Conservation (phyloP, 2,888 invertebrate species). For the Tenthredo livida region DNA sequence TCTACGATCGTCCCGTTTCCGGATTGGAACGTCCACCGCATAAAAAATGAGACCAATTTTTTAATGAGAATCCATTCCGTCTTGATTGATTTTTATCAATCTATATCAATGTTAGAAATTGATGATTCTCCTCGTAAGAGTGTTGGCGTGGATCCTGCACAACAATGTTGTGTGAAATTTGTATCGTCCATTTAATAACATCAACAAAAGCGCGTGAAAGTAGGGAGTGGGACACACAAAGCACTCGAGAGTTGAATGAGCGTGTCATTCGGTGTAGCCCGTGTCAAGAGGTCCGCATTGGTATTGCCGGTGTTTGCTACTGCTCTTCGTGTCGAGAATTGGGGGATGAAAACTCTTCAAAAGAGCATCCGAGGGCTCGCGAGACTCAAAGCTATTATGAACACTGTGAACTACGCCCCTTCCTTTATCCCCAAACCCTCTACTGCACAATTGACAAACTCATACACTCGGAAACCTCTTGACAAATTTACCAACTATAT, state of each 20-base stretch:
- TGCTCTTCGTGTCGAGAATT: slow-evolving; percentile 7
- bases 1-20: background rate
- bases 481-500: slow-evolving; percentile 16
- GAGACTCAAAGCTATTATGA: slow-evolving; percentile 72
- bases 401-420: slow-evolving; percentile 61
- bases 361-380: slow-evolving; percentile 72
- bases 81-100: background rate
- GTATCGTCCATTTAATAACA: slow-evolving; percentile 17
- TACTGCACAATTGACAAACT: slow-evolving; percentile 12
- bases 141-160: background rate
- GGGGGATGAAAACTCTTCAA: slow-evolving; percentile 65
- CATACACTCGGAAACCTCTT: background rate
- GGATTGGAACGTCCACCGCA: background rate
- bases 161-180: background rate
- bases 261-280: slow-evolving; percentile 20
- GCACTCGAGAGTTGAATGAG: slow-evolving; percentile 36
- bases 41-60: background rate
- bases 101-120: background rate
- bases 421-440: slow-evolving; percentile 54
- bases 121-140: background rate
- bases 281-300: slow-evolving; percentile 25
- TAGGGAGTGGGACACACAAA: slow-evolving; percentile 6
- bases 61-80: too few relatives aligned
- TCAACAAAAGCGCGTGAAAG: slow-evolving; percentile 10
- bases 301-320: slow-evolving; percentile 23